These are phyloP conservation scores for Copidosoma floridanum DNA, from an alignment of 1,140 invertebrate species.

Conservation along the genomic window DNA sequence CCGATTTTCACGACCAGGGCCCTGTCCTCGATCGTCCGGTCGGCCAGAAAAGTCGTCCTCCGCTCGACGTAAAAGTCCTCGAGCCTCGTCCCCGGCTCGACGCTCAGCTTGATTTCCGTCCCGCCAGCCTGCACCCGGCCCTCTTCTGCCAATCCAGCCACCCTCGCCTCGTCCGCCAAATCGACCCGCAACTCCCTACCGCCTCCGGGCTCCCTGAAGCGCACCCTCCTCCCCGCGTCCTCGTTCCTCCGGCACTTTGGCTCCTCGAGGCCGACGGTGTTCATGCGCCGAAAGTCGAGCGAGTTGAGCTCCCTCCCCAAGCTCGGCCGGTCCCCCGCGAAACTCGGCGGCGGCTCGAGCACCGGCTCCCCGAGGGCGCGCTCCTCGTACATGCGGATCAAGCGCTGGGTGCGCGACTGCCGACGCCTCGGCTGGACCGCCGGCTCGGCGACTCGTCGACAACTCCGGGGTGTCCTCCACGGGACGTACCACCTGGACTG, in stretches of 20 bases:
- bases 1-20: constrained; percentile 20
- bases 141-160: constrained; percentile 35
- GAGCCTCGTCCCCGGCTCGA: constrained; percentile 10
- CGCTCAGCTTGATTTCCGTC: constrained; percentile 17
- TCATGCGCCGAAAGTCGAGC: constrained; percentile 48
- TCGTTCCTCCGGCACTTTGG: neutral
- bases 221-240: neutral
- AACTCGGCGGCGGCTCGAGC: constrained; percentile 30
- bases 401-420: constrained; percentile 3
- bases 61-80: constrained; percentile 21
- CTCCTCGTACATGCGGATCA: constrained; percentile 28
- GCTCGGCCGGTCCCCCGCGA: constrained; percentile 33
- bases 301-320: constrained; percentile 44
- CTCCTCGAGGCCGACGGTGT: constrained; percentile 43
- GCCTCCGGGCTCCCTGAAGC: constrained; percentile 18
- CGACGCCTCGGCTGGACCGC: neutral
- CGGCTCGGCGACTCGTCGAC: neutral
- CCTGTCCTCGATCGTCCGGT: constrained; percentile 22
- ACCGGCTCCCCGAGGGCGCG: constrained; percentile 25
- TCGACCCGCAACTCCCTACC: constrained; percentile 31
- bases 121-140: neutral
- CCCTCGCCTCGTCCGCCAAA: constrained; percentile 35
- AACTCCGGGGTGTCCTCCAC: neutral
- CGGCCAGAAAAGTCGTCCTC: constrained; percentile 8
- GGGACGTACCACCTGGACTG: no score